phyloP scores from a whole-genome alignment of 2,888 invertebrate species.

The Cerceris rybyensis region DNA sequence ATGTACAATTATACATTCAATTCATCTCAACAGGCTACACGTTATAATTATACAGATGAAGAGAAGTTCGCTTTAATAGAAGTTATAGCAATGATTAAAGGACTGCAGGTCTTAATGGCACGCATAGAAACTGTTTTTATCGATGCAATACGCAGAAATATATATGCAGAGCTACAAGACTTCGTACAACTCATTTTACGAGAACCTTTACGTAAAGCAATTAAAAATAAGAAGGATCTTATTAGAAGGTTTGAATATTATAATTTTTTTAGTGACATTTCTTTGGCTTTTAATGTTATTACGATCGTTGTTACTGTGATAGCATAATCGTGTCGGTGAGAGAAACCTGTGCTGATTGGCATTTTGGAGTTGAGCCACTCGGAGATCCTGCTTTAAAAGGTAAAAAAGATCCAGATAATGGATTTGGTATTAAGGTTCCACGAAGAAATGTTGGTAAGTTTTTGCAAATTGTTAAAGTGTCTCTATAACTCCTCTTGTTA shows the following conservation, averaged over 20 bases:
- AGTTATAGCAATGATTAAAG: conserved; percentile 99
- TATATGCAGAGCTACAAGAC: conserved; percentile 98
- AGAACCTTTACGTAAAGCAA: conserved; percentile 97
- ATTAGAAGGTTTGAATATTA: conserved; percentile 86
- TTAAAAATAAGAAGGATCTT: conserved; percentile 98
- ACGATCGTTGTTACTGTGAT: conserved; percentile 49
- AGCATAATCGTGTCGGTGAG: conserved; percentile 98
- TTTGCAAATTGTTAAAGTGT: conserved; percentile 3
- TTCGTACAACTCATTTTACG: conserved; percentile 95
- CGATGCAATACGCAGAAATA: conserved; percentile 93
- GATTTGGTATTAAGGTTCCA: conserved; percentile 95
- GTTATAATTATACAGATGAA: conserved; percentile 98
- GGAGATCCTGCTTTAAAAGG: conserved; percentile 96
- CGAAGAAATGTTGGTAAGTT: conserved; percentile 93
- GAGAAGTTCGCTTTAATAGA: conserved; percentile 99
- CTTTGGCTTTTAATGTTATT: background rate
- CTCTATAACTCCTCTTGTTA: conserved; percentile 14
- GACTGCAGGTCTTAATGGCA: conserved; percentile 97
- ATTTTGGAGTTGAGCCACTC: conserved; percentile 93
- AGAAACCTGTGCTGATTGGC: conserved; percentile 99
- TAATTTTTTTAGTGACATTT: background rate
- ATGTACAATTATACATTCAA: conserved; percentile 6
- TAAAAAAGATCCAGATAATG: conserved; percentile 96
- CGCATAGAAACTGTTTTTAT: conserved; percentile 98
- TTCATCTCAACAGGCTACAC: conserved; percentile 87